phyloP scores from a whole-genome alignment of 2,888 invertebrate genomes.

The Diarsia mendica region DNA sequence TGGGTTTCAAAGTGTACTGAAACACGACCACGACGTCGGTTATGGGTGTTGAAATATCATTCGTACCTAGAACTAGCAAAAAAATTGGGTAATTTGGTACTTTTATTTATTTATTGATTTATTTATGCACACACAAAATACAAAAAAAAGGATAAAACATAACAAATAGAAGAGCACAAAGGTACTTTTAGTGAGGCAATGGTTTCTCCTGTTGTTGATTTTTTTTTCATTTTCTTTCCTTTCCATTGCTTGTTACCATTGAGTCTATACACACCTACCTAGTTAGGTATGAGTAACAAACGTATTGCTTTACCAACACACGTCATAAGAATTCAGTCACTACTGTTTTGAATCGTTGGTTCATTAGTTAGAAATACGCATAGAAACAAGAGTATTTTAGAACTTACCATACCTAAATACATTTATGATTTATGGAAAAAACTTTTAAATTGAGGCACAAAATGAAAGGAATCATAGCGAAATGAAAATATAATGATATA shows the following conservation, averaged over 20 bases:
- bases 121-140: too few relatives aligned
- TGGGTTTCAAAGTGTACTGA: slow-evolving; percentile 35
- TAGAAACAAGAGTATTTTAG: slow-evolving; percentile 27
- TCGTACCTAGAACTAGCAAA: background rate
- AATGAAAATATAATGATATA: slow-evolving; percentile 55
- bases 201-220: background rate
- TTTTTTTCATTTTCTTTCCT: background rate
- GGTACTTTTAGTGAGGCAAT: background rate
- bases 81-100: background rate
- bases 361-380: background rate
- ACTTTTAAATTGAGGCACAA: slow-evolving; percentile 30
- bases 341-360: background rate
- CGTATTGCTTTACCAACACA: background rate
- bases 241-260: background rate
- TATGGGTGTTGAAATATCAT: slow-evolving; percentile 23
- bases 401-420: background rate
- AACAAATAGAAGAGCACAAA: too few relatives aligned
- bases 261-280: background rate
- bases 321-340: background rate
- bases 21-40: slow-evolving; percentile 14
- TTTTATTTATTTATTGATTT: too few relatives aligned
- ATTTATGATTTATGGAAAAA: slow-evolving; percentile 47
- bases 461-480: slow-evolving; percentile 41
- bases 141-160: too few relatives aligned
- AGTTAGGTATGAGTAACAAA: background rate